These are phyloP conservation scores for Apogon talboti DNA, from an alignment of 2,797 vertebrate species.

Conservation along the genomic window DNA sequence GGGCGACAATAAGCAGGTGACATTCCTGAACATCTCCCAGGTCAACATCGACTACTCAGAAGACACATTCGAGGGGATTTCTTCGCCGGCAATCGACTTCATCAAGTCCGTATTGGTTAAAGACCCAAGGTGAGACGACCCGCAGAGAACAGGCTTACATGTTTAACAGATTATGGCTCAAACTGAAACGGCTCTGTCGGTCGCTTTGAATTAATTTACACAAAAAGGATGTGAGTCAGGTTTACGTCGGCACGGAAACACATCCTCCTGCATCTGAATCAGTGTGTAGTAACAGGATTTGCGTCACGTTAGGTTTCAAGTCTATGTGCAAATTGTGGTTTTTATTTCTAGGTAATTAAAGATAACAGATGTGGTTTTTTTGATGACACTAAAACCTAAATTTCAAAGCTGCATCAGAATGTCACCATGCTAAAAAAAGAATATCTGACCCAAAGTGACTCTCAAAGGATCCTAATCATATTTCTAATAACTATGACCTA, in stretches of 20 bases:
- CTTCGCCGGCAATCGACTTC: slow-evolving; percentile 84
- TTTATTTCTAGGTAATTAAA: background rate
- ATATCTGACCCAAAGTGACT: background rate
- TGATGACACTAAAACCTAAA: background rate
- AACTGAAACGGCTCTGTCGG: slow-evolving; percentile 10
- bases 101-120: slow-evolving; percentile 85
- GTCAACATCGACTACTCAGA: slow-evolving; percentile 85
- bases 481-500: background rate
- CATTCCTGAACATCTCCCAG: slow-evolving; percentile 88
- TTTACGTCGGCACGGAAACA: slow-evolving; percentile 7
- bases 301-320: slow-evolving; percentile 27
- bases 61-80: slow-evolving; percentile 85
- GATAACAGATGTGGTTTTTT: no score
- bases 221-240: slow-evolving; percentile 57
- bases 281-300: slow-evolving; percentile 56
- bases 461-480: background rate
- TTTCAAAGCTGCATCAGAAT: no score
- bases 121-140: slow-evolving; percentile 82
- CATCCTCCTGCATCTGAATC: slow-evolving; percentile 24
- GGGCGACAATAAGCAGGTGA: slow-evolving; percentile 86
- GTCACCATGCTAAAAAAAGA: background rate
- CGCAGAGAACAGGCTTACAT: background rate
- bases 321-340: slow-evolving; percentile 3
- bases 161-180: background rate
- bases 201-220: slow-evolving; percentile 25